phyloP scores from a whole-genome alignment of 2,888 invertebrate species.

The Synanthedon tipuliformis region DNA sequence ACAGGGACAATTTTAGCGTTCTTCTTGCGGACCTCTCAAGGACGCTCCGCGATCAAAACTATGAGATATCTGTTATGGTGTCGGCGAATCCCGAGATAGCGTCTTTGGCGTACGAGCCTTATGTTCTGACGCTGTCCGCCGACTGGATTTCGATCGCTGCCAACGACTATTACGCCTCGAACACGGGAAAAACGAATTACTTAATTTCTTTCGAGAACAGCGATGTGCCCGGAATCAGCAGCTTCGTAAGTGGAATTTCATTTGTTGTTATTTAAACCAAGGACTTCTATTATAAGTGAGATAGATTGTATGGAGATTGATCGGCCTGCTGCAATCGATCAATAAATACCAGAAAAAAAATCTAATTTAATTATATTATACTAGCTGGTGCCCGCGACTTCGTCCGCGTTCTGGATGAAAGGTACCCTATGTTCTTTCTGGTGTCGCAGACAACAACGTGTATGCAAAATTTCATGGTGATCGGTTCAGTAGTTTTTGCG shows the following conservation, averaged over 20 bases:
- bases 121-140: conserved; percentile 72
- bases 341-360: too few species aligned
- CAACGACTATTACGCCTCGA: conserved; percentile 84
- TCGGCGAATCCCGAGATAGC: conserved; percentile 79
- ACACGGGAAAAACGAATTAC: conserved; percentile 80
- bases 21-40: conserved; percentile 75
- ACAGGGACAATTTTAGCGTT: conserved; percentile 75
- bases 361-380: too few species aligned
- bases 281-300: too few species aligned
- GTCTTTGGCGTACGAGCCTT: conserved; percentile 79
- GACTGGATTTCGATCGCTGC: conserved; percentile 88
- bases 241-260: conserved; percentile 68
- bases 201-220: conserved; percentile 78
- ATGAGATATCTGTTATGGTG: conserved; percentile 78
- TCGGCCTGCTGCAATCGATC: too few species aligned
- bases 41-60: conserved; percentile 71
- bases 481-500: too few species aligned
- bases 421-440: too few species aligned
- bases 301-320: too few species aligned
- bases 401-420: too few species aligned
- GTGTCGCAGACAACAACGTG: too few species aligned
- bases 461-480: too few species aligned
- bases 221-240: conserved; percentile 74
- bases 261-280: not conserved
- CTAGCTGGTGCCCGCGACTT: too few species aligned